These are phyloP conservation scores for Sminthurinus aureus DNA, from an alignment of 2,888 invertebrate genomes.

Conservation along the genomic window DNA sequence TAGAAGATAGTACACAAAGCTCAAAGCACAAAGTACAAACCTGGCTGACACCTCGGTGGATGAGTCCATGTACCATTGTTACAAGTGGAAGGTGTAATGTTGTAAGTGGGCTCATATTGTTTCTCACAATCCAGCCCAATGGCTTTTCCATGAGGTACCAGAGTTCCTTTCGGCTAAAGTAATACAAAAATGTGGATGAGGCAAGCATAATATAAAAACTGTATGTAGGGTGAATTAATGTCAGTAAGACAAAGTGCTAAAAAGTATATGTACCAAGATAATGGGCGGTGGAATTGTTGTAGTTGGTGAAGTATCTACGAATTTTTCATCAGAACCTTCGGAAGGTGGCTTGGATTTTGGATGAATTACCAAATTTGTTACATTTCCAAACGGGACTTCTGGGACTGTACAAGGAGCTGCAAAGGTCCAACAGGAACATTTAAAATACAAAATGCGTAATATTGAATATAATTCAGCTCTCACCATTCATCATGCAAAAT, in stretches of 20 bases:
- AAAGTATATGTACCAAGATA: constrained; percentile 15
- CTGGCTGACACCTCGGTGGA: constrained; percentile 85
- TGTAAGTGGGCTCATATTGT: constrained; percentile 74
- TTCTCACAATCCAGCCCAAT: constrained; percentile 81
- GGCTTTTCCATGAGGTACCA: constrained; percentile 75
- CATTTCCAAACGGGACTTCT: constrained; percentile 66
- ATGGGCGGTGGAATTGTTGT: constrained; percentile 19
- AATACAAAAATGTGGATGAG: too few relatives aligned
- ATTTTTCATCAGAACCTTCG: constrained; percentile 45
- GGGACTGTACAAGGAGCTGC: constrained; percentile 94
- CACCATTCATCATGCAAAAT: too few relatives aligned
- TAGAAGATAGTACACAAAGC: neutral
- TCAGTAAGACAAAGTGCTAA: too few relatives aligned
- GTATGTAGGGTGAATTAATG: too few relatives aligned
- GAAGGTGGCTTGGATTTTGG: constrained; percentile 41
- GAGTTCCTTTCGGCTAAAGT: constrained; percentile 57
- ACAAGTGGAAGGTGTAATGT: constrained; percentile 76
- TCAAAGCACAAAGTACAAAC: constrained; percentile 64
- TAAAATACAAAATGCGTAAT: too few relatives aligned
- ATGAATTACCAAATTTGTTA: constrained; percentile 47
- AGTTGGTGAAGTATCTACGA: neutral
- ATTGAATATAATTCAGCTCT: too few relatives aligned
- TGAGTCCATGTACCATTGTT: constrained; percentile 96
- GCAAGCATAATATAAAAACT: too few relatives aligned
- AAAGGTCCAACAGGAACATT: neutral